A percentile compares a stretch with the other conserved stretches of the same genome.
phyloP scores from a whole-genome alignment of 2,113 vertebrate genomes.

The Turdus rufiventris region DNA sequence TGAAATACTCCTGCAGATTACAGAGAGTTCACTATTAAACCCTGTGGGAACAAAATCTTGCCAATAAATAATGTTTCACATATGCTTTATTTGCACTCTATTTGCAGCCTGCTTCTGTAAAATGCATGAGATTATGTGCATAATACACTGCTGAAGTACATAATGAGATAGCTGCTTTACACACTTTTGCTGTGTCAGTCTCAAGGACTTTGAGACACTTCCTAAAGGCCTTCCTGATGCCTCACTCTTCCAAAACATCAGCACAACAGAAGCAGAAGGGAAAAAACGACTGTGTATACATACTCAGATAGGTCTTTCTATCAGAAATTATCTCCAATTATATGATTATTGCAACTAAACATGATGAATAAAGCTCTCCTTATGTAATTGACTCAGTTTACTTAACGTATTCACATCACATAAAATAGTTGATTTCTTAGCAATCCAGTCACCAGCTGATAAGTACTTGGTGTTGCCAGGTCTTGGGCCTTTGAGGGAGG shows the following conservation, averaged over 20 bases:
- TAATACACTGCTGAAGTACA: not conserved
- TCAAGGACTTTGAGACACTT: not conserved
- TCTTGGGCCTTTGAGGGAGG: not conserved
- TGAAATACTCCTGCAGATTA: not conserved
- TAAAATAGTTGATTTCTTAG: not conserved
- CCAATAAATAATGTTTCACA: constrained; percentile 3
- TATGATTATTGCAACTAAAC: not conserved
- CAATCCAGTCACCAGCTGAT: not conserved
- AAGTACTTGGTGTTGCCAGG: not conserved
- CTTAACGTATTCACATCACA: not conserved
- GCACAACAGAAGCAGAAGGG: not conserved
- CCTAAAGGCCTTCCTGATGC: not conserved
- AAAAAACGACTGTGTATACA: not conserved
- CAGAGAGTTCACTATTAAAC: not conserved
- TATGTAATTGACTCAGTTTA: not conserved
- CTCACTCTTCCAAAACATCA: not conserved
- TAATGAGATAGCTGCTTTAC: not conserved
- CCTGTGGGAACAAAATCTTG: not conserved
- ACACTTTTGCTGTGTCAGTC: not conserved
- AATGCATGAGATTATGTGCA: not conserved
- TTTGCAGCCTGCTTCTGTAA: constrained; percentile 15
- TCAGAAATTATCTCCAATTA: not conserved
- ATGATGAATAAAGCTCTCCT: not conserved
- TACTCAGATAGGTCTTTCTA: not conserved
- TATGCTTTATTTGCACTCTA: not conserved